phyloP scores from a whole-genome alignment of 2,113 vertebrate genomes.

The Cyanoderma ruficeps region DNA sequence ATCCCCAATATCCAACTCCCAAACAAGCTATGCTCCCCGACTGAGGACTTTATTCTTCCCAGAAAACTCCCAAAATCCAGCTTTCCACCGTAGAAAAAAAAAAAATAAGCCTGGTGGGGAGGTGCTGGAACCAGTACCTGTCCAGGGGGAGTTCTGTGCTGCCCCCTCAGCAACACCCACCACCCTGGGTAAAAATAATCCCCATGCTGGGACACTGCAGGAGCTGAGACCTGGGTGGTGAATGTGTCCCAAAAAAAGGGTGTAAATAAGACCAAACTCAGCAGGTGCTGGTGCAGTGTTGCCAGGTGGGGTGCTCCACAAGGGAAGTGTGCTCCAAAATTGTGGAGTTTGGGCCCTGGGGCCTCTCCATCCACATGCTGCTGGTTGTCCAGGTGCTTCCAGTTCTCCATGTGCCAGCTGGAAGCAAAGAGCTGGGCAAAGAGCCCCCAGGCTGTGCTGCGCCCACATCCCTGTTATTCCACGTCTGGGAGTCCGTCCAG shows the following conservation, averaged over 20 bases:
- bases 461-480: neutral
- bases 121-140: accelerated
- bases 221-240: neutral
- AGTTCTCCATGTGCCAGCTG: neutral
- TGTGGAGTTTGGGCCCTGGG: neutral
- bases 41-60: neutral
- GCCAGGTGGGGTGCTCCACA: neutral
- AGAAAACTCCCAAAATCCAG: neutral
- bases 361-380: neutral
- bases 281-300: neutral
- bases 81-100: neutral
- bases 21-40: neutral
- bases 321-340: accelerated
- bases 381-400: neutral
- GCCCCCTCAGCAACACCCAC: neutral
- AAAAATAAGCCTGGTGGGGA: neutral
- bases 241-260: neutral
- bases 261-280: neutral
- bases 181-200: neutral
- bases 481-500: neutral
- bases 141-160: neutral
- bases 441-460: neutral
- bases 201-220: neutral
- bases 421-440: neutral
- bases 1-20: neutral